phyloP scores from a whole-genome alignment of 1,140 invertebrate genomes.

The Antheraea mylitta region DNA sequence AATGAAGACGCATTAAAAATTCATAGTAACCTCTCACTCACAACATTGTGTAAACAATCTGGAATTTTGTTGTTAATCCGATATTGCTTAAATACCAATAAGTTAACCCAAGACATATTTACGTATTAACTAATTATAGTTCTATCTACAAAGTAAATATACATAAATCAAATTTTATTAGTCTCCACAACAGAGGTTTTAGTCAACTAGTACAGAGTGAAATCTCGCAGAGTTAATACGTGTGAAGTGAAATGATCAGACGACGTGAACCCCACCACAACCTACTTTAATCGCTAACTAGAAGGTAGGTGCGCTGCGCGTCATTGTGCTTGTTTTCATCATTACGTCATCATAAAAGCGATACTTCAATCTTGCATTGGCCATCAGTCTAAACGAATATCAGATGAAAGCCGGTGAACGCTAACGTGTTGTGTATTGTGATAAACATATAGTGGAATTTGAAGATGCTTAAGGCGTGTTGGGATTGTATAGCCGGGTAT shows the following conservation, averaged over 20 bases:
- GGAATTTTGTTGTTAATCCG: neutral
- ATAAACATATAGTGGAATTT: slow-evolving; percentile 21
- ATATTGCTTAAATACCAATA: neutral
- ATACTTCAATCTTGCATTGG: slow-evolving; percentile 40
- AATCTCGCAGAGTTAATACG: neutral
- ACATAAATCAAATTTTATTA: neutral
- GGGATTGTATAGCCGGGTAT: slow-evolving; percentile 59
- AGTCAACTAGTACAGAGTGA: neutral
- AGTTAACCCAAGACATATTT: neutral
- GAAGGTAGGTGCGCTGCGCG: neutral
- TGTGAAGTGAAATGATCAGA: slow-evolving; percentile 4
- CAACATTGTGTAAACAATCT: neutral
- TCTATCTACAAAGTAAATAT: neutral
- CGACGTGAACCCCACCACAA: neutral
- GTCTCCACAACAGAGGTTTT: neutral
- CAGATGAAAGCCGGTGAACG: slow-evolving; percentile 15
- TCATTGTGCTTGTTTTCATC: slow-evolving; percentile 53
- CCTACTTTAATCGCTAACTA: neutral
- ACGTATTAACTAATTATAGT: neutral
- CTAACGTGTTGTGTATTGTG: slow-evolving; percentile 18
- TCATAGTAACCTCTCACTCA: neutral
- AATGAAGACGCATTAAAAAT: neutral
- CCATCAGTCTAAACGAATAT: slow-evolving; percentile 30
- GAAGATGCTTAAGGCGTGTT: slow-evolving; percentile 68
- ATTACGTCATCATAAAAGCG: slow-evolving; percentile 58